These are phyloP conservation scores for Hippocampus abdominalis DNA, from an alignment of 2,113 vertebrate genomes.

Conservation along the genomic window DNA sequence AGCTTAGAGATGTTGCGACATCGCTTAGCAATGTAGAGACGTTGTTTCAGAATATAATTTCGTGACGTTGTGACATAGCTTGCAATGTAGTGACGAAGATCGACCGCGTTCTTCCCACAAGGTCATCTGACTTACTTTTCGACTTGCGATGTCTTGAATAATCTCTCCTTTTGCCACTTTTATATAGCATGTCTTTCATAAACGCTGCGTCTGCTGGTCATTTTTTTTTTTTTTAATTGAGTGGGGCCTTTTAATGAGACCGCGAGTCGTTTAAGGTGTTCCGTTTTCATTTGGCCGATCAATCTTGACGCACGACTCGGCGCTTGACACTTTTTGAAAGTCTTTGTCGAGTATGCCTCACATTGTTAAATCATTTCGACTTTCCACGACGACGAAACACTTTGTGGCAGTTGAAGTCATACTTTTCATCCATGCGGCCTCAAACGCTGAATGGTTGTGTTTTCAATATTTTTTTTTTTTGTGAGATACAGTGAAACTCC, in stretches of 20 bases:
- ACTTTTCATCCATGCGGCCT: neutral
- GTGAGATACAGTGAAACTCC: too few relatives aligned
- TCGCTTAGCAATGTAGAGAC: neutral
- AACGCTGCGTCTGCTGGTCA: neutral
- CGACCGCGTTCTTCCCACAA: neutral
- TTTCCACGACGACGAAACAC: neutral
- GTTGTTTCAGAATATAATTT: neutral
- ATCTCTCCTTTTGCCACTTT: neutral
- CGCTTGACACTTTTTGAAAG: neutral
- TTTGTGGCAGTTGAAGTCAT: neutral
- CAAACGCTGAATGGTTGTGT: too few relatives aligned
- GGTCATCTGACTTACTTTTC: neutral
- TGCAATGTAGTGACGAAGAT: neutral
- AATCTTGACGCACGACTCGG: conserved; percentile 42
- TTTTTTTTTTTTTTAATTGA: conserved; percentile 64
- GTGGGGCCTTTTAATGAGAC: conserved; percentile 47
- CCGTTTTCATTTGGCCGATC: conserved; percentile 70
- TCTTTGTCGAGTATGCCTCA: neutral
- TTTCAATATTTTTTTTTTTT: too few relatives aligned
- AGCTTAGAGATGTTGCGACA: neutral
- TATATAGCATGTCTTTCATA: neutral
- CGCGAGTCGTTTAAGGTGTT: conserved; percentile 62
- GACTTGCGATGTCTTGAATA: neutral
- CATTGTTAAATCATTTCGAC: neutral
- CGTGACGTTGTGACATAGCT: neutral